Base-by-base conservation (phyloP, 2,888 invertebrate species). In the Gari tellinella region DNA sequence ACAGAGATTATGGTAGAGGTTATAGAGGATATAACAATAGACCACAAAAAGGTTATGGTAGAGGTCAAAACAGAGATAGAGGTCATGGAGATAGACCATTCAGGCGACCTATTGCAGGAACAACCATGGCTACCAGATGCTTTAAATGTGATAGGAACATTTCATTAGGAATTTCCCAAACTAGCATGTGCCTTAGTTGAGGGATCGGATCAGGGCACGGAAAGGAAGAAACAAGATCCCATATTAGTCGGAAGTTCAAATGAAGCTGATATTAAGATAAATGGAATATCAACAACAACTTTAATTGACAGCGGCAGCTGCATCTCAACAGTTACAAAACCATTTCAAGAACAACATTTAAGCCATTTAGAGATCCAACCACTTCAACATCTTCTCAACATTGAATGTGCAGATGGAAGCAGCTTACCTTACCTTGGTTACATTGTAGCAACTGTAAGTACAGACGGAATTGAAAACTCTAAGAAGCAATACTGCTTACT, bases 361-460 rank as follows among this genome's bases (percentile, higher is more conserved):
- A 31, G 10, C 10, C 31, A 31, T 31, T 7, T 10, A 31, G 31
- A 31, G 4, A 31, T 31, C 4, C 4, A 31, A 4, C 31, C 31
- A 31, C 12, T 61, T 38, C 4, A 4, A 31, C 5, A 31, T 31
- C 4, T 31, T 31, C 10, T 31, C 4, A 31, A 31, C 10, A 10
- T 31, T 7, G 31, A 31, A 10, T 31, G 31, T 31, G 31, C 31
- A 31, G 73, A 68, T 48, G 72, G 72, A 7, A 8, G 58, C 1
- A 45, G 17, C 1, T 23, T 72, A 23, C 66, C 65, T 52, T 72
- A 66, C 37, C 0, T 21, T n/a, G 72, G 72, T 12, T 66, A 52
- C n/a, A 46, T 64, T 15, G 37, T 53, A 7, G 31, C 31, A 31
- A 10, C 10, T 10, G 4, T 31, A 31, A 4, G 10, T 4, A 31